phyloP scores from a whole-genome alignment of 2,113 vertebrate species.

The Leptocoma aspasia region DNA sequence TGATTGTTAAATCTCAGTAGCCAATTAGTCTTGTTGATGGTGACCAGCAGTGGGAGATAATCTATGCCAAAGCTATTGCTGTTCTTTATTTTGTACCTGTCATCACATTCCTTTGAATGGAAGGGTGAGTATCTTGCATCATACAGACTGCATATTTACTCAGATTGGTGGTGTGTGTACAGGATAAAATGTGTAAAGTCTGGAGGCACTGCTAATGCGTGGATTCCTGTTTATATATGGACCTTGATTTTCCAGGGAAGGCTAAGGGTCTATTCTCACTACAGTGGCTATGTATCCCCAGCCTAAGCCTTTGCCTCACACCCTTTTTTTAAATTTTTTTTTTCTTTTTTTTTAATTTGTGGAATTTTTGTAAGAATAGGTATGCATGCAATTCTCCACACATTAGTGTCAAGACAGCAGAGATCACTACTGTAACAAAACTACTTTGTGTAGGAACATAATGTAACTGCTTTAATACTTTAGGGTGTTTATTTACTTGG shows the following conservation, averaged over 20 bases:
- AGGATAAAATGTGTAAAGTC: neutral
- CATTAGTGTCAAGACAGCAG: neutral
- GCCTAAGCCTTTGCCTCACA: neutral
- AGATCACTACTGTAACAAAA: neutral
- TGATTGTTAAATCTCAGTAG: slow-evolving; percentile 7
- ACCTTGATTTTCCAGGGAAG: neutral
- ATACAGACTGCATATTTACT: neutral
- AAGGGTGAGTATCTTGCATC: neutral
- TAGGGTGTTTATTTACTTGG: neutral
- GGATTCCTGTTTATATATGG: neutral
- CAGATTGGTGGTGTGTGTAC: neutral
- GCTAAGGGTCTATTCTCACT: neutral
- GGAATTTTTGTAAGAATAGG: neutral
- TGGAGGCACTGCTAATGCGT: neutral
- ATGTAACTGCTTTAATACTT: neutral
- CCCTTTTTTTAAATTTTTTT: neutral
- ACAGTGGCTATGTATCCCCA: rapidly evolving
- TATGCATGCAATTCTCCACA: neutral
- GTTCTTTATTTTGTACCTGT: neutral
- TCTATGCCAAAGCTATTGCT: neutral
- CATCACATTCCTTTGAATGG: neutral
- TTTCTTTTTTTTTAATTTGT: neutral
- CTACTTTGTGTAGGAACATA: neutral
- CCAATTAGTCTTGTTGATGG: slow-evolving; percentile 21
- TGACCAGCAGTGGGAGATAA: neutral